phyloP scores from a whole-genome alignment of 2,113 vertebrate genomes.

The Mobula hypostoma region DNA sequence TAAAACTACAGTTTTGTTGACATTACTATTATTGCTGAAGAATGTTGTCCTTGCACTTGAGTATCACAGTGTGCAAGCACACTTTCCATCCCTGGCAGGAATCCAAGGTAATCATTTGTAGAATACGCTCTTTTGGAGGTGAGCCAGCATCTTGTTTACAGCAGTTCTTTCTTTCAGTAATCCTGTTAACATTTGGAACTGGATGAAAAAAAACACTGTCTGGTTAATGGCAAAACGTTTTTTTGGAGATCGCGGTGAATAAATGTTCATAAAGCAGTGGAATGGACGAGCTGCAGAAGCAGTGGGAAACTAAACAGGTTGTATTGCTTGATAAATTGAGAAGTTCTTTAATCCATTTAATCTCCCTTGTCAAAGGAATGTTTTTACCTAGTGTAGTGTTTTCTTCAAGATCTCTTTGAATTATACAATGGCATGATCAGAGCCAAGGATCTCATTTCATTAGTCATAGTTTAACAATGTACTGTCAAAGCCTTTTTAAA shows the following conservation, averaged over 20 bases:
- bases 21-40: conserved; percentile 56
- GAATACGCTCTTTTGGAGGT: conserved; percentile 57
- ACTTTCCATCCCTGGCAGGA: conserved; percentile 56
- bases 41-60: conserved; percentile 63
- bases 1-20: conserved; percentile 60
- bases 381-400: neutral
- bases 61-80: conserved; percentile 50
- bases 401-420: conserved; percentile 8
- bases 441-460: neutral
- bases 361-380: neutral
- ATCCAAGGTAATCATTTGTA: conserved; percentile 62
- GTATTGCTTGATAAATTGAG: neutral
- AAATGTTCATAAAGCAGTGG: neutral
- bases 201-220: conserved; percentile 14
- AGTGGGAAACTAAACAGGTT: neutral
- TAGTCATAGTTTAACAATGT: conserved; percentile 8
- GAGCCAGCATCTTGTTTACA: conserved; percentile 57
- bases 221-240: neutral
- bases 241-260: neutral
- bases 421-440: neutral
- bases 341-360: conserved; percentile 17
- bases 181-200: conserved; percentile 64
- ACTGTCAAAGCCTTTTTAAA: neutral
- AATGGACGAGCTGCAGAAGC: too few relatives aligned
- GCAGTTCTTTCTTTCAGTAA: conserved; percentile 59